Percentiles rank a stretch among this genome's conserved stretches.
Conservation (phyloP, 2,888 invertebrate genomes). For the Eristalinus aeneus region DNA sequence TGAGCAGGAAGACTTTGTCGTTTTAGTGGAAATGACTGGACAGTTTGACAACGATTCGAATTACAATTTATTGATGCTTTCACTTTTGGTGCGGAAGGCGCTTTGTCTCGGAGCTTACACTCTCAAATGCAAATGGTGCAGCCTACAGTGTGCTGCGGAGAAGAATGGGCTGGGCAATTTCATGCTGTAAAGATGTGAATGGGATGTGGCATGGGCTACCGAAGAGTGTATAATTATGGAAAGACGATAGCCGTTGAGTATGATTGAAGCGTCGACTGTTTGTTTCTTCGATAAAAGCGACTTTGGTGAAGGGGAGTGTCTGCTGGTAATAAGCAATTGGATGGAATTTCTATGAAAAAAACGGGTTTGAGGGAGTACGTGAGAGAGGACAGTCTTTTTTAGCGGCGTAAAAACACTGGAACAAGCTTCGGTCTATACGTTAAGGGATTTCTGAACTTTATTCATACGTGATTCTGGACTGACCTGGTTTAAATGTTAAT, state of each 20-base stretch:
- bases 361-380: neutral
- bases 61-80: neutral
- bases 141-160: neutral
- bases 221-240: neutral
- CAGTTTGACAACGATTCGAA: neutral
- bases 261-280: neutral
- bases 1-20: neutral
- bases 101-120: neutral
- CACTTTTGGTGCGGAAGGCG: neutral
- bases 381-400: no score
- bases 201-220: neutral
- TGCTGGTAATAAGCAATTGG: neutral
- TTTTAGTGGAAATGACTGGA: neutral
- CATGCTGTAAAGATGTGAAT: neutral
- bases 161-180: neutral
- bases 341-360: neutral
- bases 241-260: neutral
- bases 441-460: no score
- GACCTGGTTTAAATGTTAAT: no score
- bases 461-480: no score
- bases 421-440: no score
- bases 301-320: neutral
- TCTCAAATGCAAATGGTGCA: neutral
- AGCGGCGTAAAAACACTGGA: no score
- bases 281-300: neutral